A percentile compares a stretch with the other conserved stretches of the same genome.
Conservation (phyloP, 2,797 vertebrate species). For the Scomberomorus guttatus region DNA sequence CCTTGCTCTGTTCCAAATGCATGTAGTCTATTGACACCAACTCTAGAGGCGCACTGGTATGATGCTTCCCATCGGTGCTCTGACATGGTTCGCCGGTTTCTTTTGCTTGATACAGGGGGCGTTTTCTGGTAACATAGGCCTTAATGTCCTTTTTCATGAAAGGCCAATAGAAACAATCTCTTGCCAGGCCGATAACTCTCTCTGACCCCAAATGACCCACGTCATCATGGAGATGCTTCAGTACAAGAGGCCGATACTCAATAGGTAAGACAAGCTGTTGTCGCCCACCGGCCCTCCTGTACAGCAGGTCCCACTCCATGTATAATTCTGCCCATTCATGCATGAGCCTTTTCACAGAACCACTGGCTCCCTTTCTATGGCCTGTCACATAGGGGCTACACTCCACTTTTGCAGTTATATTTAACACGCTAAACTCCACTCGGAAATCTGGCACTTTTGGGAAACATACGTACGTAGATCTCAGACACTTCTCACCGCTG, state of each 20-base stretch:
- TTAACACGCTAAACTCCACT: neutral
- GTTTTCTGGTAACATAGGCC: neutral
- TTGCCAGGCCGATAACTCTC: neutral
- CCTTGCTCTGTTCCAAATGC: conserved; percentile 13
- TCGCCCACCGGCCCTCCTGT: neutral
- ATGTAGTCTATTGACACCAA: conserved; percentile 5
- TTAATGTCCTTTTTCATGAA: neutral
- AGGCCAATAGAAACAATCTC: neutral
- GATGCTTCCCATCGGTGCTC: conserved; percentile 7
- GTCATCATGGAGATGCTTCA: neutral
- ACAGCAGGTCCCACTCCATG: neutral
- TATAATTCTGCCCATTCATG: conserved; percentile 2
- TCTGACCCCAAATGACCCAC: neutral
- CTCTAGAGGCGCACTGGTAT: conserved; percentile 1
- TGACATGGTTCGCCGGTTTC: neutral
- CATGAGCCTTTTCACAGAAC: neutral
- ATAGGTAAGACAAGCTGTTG: neutral
- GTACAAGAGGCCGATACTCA: neutral
- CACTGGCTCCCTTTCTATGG: neutral
- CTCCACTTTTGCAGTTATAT: neutral
- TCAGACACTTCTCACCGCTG: neutral
- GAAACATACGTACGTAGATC: neutral
- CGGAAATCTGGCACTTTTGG: no score
- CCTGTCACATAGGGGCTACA: neutral
- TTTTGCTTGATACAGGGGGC: neutral